These are phyloP conservation scores for Enchytraeus crypticus DNA, from an alignment of 2,888 invertebrate genomes.

Conservation along the genomic window DNA sequence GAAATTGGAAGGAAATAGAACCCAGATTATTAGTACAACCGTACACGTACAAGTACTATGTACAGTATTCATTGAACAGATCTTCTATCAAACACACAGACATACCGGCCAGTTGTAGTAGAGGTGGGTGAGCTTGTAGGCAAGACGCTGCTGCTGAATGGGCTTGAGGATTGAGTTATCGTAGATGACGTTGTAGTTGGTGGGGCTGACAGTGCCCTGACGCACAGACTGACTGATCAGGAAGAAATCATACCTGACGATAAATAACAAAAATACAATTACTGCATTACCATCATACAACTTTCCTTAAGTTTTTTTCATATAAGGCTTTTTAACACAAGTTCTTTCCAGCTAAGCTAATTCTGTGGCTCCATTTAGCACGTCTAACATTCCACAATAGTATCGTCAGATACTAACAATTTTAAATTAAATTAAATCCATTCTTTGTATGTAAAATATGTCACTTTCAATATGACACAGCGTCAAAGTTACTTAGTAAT, in stretches of 20 bases:
- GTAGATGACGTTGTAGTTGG: constrained; percentile 75
- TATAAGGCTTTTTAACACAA: neutral
- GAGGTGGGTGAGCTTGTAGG: constrained; percentile 77
- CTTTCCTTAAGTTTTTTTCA: too few species aligned
- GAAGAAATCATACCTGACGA: constrained; percentile 68
- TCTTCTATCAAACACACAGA: neutral
- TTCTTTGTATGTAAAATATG: too few species aligned
- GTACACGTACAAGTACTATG: too few species aligned
- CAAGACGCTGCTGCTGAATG: constrained; percentile 69
- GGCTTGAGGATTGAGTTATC: constrained; percentile 63
- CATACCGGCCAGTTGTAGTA: constrained; percentile 81
- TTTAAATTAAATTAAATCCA: too few species aligned
- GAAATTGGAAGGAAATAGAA: too few species aligned
- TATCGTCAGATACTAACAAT: too few species aligned
- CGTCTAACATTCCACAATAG: too few species aligned
- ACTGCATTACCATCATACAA: too few species aligned
- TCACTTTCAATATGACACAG: too few species aligned
- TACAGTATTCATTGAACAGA: neutral
- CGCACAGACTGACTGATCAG: constrained; percentile 75
- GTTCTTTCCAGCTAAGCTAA: neutral
- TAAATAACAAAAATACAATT: too few species aligned
- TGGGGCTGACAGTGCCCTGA: constrained; percentile 84
- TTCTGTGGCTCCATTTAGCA: neutral
- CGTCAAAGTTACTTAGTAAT: too few species aligned
- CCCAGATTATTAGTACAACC: too few species aligned